Conservation (phyloP, 2,113 vertebrate species). For the Sinosuthora webbiana region DNA sequence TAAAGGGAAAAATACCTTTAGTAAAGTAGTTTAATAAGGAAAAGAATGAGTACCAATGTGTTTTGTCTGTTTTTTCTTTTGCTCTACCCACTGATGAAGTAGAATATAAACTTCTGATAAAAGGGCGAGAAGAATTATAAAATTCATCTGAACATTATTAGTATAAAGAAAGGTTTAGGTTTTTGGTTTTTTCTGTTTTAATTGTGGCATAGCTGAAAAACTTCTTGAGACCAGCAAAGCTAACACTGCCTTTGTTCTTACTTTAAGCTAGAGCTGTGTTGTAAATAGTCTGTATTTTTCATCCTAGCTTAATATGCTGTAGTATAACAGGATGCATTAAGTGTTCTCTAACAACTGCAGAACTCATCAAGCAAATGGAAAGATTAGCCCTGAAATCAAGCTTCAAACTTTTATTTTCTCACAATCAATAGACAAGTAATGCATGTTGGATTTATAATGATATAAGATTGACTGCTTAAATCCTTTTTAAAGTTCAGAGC, state of each 20-base stretch:
- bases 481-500: constrained; percentile 84
- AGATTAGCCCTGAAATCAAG: constrained; percentile 88
- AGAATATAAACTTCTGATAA: not conserved
- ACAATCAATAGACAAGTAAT: constrained; percentile 80
- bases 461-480: constrained; percentile 89
- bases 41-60: not conserved
- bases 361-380: constrained; percentile 79
- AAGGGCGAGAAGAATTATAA: not conserved
- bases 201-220: constrained; percentile 1
- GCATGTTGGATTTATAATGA: constrained; percentile 83
- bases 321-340: constrained; percentile 55
- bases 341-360: constrained; percentile 67
- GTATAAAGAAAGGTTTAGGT: not conserved
- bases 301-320: constrained; percentile 42
- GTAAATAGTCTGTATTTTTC: constrained; percentile 43
- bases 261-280: constrained; percentile 43
- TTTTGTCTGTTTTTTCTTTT: not conserved
- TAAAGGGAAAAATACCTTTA: not conserved
- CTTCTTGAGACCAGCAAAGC: not conserved
- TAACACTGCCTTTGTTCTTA: constrained; percentile 41
- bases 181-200: not conserved
- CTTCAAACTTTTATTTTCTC: constrained; percentile 80
- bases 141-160: not conserved
- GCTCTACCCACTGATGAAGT: not conserved
- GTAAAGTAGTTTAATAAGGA: not conserved